Conservation (phyloP, 2,113 vertebrate genomes). For the Malaclemys terrapin region DNA sequence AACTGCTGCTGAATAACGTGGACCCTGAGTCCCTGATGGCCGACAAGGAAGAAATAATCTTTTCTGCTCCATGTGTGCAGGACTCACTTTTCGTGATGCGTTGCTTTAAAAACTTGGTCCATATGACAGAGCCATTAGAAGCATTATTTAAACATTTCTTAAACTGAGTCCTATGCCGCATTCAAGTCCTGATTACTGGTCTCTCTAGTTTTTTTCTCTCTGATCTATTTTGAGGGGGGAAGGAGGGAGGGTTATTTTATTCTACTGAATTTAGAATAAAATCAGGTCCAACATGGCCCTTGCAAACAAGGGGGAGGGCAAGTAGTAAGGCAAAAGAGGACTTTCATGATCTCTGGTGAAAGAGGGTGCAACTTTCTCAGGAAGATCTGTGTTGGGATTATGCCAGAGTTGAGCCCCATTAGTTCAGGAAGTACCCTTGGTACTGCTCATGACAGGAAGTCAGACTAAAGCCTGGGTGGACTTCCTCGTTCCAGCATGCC, state of each 20-base stretch:
- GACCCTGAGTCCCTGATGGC: conserved; percentile 49
- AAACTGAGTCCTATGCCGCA: conserved; percentile 26
- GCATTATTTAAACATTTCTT: conserved; percentile 43
- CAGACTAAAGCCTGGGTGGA: conserved; percentile 24
- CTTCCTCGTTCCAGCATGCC: not conserved
- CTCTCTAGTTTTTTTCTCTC: not conserved
- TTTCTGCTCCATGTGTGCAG: conserved; percentile 37
- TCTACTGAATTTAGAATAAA: not conserved
- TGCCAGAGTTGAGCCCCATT: conserved; percentile 44
- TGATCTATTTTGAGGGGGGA: not conserved
- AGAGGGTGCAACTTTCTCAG: not conserved
- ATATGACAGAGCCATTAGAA: conserved; percentile 55
- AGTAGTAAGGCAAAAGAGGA: not conserved
- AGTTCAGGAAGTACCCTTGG: conserved; percentile 55
- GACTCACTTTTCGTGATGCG: conserved; percentile 23
- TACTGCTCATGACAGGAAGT: conserved; percentile 51
- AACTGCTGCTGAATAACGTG: conserved; percentile 21
- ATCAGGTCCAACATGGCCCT: not conserved
- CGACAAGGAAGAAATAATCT: conserved; percentile 30
- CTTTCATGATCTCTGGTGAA: not conserved
- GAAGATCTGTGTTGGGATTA: not conserved
- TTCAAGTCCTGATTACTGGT: not conserved
- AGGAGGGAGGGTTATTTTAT: not conserved
- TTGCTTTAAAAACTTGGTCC: conserved; percentile 47
- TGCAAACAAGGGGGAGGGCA: not conserved